Evolutionary conservation across 2,113 vertebrate species (phyloP), one percentile per base, ranked within the genome.

Genomic region (Phylloscopus trochiloides): DNA sequence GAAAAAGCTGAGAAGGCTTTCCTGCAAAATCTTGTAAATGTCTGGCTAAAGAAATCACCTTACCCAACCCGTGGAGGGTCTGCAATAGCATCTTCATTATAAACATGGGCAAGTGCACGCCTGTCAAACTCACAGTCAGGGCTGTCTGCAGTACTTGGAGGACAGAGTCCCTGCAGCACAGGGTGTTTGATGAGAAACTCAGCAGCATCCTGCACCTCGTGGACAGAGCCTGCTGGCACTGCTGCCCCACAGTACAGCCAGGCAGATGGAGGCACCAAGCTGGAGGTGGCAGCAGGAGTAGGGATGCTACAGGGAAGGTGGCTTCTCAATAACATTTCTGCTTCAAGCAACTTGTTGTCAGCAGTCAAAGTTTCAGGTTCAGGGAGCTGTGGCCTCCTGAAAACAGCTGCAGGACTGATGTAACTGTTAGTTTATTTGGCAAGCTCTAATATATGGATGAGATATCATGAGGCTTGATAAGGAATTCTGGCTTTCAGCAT

Each of bases 321-420:
- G 88, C 90, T 97, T 97, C 96, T 96, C 97, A 96, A 90, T 96
- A 98, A 97, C 94, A 87, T 87, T 85, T 74, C 92, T 95, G 94
- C 96, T 98, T 96, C 94, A 90, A 98, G 97, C 94, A 93, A 97
- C 94, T 97, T 90, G 81, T 96, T 97, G 92, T 97, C 97, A 97
- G 97, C 92, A 97, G 93, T 97, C 90, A 94, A 95, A 97, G 83
- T 97, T 97, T 97, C 96, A 95, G 95, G 96, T 97, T 97, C 96
- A 94, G 34, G 77, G 91, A 97, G 79, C 95, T 93, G 83, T 83
- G 84, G 97, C 92, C 96, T 98, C 94, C 96, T 96, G 91, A 92
- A 98, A 97, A 97, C 91, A 96, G 97, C 97, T 97, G 89, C 91
- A 97, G 93, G 94, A 96, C 84, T 96, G 94, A 90, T 40, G 58